These are phyloP conservation scores for Lophius americanus DNA, from an alignment of 2,797 vertebrate species.

Conservation along the genomic window DNA sequence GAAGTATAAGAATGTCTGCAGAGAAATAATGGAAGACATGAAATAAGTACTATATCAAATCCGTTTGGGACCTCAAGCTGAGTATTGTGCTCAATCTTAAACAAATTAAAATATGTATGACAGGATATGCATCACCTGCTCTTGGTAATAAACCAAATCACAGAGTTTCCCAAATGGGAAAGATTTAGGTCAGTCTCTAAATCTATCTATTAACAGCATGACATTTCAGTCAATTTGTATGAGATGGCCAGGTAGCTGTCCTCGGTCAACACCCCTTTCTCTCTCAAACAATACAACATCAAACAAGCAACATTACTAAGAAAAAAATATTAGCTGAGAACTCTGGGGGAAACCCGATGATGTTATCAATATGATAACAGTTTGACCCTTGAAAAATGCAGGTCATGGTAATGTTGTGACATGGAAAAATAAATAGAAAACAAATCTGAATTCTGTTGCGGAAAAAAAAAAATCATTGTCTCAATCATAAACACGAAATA, in stretches of 20 bases:
- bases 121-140: neutral
- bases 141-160: neutral
- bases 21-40: neutral
- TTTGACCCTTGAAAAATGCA: neutral
- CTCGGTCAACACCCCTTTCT: neutral
- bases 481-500: neutral
- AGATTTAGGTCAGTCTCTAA: too few species aligned
- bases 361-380: too few species aligned
- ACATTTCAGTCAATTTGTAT: neutral
- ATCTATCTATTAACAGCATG: too few species aligned
- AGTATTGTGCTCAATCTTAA: neutral
- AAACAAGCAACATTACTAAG: neutral
- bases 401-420: neutral
- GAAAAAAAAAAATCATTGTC: neutral
- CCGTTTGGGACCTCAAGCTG: neutral
- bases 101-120: neutral
- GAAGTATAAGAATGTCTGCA: too few species aligned
- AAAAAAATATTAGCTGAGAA: neutral
- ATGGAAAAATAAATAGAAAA: neutral
- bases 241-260: too few species aligned
- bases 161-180: too few species aligned
- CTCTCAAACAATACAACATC: neutral
- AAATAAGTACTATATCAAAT: neutral
- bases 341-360: neutral
- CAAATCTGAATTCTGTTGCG: neutral